phyloP scores from a whole-genome alignment of 1,140 invertebrate species.

The Cyclina sinensis region DNA sequence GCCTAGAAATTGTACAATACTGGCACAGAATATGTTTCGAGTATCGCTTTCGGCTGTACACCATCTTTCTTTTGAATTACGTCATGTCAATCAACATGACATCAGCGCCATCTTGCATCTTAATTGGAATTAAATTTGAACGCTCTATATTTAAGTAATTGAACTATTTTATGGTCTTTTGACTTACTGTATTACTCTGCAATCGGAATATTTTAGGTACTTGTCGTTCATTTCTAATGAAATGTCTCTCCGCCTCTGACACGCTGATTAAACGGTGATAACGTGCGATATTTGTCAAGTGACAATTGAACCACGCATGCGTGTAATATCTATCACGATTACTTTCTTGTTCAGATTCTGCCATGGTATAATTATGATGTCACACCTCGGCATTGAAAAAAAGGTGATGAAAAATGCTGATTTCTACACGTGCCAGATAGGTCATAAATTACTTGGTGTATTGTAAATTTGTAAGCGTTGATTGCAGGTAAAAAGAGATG shows the following conservation, averaged over 20 bases:
- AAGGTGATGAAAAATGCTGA: conserved; percentile 28
- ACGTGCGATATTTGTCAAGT: conserved; percentile 25
- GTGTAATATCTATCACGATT: conserved; percentile 18
- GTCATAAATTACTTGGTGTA: conserved; percentile 34
- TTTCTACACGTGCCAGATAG: conserved; percentile 45
- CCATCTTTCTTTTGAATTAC: conserved; percentile 4
- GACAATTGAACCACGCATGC: conserved; percentile 8
- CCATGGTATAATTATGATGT: conserved; percentile 44
- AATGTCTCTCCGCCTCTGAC: background rate
- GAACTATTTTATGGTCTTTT: conserved; percentile 24
- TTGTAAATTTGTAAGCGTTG: conserved; percentile 55
- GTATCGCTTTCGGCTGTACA: conserved; percentile 61
- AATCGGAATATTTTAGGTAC: background rate
- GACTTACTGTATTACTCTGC: background rate
- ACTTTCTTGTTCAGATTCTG: conserved; percentile 29
- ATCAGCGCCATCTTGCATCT: background rate
- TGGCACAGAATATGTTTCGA: conserved; percentile 31
- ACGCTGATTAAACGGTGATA: background rate
- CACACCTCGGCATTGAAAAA: background rate
- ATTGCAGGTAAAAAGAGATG: background rate
- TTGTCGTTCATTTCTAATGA: background rate
- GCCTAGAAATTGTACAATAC: conserved; percentile 42
- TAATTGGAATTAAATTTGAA: conserved; percentile 32
- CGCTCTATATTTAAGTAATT: background rate
- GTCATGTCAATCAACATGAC: conserved; percentile 9